phyloP scores from a whole-genome alignment of 2,888 invertebrate genomes.

The Thera britannica region DNA sequence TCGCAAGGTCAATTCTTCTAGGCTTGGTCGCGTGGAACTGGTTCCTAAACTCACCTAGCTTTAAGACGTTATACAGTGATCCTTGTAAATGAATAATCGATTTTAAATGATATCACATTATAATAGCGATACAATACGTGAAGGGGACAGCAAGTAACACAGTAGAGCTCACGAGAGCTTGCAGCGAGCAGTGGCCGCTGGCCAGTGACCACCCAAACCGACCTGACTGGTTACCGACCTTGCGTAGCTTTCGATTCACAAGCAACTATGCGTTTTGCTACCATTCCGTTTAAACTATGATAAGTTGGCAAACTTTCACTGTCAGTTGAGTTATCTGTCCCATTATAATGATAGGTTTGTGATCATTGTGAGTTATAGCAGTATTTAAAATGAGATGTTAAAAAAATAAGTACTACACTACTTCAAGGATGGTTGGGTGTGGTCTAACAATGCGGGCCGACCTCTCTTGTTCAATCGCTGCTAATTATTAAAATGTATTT shows the following conservation, averaged over 20 bases:
- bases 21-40: too few species aligned
- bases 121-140: conserved; percentile 4
- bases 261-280: conserved; percentile 49
- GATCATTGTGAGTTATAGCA: conserved; percentile 28
- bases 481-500: too few species aligned
- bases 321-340: conserved; percentile 26
- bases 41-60: too few species aligned
- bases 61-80: too few species aligned
- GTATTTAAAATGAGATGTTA: conserved; percentile 15
- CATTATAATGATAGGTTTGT: conserved; percentile 32
- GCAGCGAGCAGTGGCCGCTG: conserved; percentile 35
- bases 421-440: conserved; percentile 11
- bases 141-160: conserved; percentile 5
- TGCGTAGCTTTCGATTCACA: conserved; percentile 65
- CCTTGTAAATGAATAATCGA: too few species aligned
- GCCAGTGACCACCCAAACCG: conserved; percentile 51
- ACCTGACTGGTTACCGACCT: conserved; percentile 62
- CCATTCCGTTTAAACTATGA: conserved; percentile 38
- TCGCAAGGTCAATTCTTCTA: too few species aligned
- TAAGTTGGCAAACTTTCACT: conserved; percentile 50
- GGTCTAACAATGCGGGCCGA: neutral
- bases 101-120: neutral
- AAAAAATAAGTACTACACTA: conserved; percentile 4
- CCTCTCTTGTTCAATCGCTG: neutral
- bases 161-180: conserved; percentile 14